Conservation (phyloP, 2,113 vertebrate species). For the Peucedramus taeniatus region DNA sequence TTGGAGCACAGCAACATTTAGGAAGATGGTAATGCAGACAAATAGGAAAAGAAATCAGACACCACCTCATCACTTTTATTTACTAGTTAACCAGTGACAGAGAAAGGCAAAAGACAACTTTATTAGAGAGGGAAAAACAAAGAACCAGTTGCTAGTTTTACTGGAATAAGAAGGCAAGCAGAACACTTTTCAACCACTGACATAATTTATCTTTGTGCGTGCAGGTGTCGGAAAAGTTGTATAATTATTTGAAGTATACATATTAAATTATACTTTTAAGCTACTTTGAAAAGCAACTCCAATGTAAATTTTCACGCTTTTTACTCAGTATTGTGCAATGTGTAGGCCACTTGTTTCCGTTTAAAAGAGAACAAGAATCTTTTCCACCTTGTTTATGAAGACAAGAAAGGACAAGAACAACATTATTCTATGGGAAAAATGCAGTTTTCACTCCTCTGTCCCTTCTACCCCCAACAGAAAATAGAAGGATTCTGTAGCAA, state of each 20-base stretch:
- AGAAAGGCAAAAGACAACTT: neutral
- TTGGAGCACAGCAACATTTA: fast-evolving
- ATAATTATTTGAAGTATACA: neutral
- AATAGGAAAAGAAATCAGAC: neutral
- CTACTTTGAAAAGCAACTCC: neutral
- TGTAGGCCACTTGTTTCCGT: neutral
- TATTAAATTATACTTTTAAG: neutral
- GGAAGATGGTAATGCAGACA: neutral
- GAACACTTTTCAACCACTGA: neutral
- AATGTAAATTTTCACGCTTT: neutral
- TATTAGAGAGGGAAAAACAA: neutral
- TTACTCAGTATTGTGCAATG: neutral
- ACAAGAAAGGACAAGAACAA: neutral
- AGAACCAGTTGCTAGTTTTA: neutral
- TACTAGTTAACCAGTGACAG: neutral
- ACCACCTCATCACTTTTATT: neutral
- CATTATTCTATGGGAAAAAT: neutral
- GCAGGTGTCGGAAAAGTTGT: neutral
- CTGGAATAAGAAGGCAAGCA: neutral
- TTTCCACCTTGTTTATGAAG: neutral
- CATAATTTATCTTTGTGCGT: neutral
- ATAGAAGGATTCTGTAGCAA: neutral
- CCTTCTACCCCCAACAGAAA: neutral
- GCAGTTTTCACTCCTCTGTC: neutral
- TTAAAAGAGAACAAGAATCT: neutral